Evolutionary conservation across 1,140 invertebrate genomes (phyloP), one percentile per base, ranked within the genome.

Genomic region (Pseudomyrmex sp.): DNA sequence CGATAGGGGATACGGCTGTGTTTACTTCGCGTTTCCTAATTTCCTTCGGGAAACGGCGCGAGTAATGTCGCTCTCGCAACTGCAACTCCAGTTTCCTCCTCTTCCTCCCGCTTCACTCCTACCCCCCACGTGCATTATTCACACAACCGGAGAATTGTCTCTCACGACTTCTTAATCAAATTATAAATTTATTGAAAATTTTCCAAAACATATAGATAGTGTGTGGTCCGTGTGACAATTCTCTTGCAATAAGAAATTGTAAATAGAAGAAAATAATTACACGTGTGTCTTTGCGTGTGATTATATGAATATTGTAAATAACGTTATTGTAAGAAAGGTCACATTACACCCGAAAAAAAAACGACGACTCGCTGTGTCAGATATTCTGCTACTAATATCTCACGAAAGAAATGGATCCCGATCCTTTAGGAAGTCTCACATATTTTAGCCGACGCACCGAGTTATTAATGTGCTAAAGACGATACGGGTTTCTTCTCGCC

Each of bases 41-140:
- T 94, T 94, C 93, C 93, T 94, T 92, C 93, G 93, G 93, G 93
- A 94, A 93, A 93, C 92, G 89, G 79, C 74, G 83, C 87, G 84
- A 90, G 87, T 89, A 90, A 90, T 91, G 89, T 91, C 88, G 88
- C 89, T 86, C 88, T 85, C 86, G 75, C 86, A 85, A 88, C 87
- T 88, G 84, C 87, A 63, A 82, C 76, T 83, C 76, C 48, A 84
- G 79, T 61, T 82, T 61, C 58, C 20, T 26, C n/a, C 18, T 8
- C 13, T 23, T n/a, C 15, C 20, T 0, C 12, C 13, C 56, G 10
- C 58, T 54, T 44, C 59, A 18, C 23, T 61, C 7, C 35, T 0
- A 13, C 18, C 26, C 46, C 48, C 65, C 54, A 9, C 18, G 18
- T 85, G 82, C 80, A 85, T 85, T 84, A 85, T 85, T 85, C 82